Conservation (phyloP, 1,140 invertebrate species). For the Cyclargus thomasi region DNA sequence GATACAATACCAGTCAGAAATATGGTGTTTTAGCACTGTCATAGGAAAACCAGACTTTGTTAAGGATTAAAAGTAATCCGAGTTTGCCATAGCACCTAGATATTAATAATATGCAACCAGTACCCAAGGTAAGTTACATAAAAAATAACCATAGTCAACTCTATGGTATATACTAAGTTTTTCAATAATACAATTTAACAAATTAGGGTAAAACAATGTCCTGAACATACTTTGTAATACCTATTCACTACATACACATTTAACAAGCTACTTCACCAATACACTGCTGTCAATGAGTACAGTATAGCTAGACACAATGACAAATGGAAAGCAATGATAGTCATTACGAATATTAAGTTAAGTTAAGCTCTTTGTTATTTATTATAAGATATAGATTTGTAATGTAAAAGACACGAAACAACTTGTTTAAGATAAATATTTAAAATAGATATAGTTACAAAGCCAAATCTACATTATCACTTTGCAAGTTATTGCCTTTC, state of each 20-base stretch:
- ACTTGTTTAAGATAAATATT: neutral
- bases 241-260: conserved; percentile 28
- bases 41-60: too few species aligned
- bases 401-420: neutral
- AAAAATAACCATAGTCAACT: too few species aligned
- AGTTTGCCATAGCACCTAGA: too few species aligned
- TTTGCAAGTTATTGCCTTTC: neutral
- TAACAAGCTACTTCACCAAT: conserved; percentile 23
- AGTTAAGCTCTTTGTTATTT: neutral
- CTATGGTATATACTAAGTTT: too few species aligned
- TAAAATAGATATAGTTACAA: neutral
- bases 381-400: neutral
- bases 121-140: too few species aligned
- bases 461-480: conserved; percentile 3
- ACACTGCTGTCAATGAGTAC: conserved; percentile 14
- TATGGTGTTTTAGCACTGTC: too few species aligned
- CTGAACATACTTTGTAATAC: conserved; percentile 17
- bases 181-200: too few species aligned
- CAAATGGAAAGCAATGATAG: conserved; percentile 7
- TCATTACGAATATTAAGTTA: neutral
- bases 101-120: too few species aligned
- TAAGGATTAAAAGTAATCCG: too few species aligned
- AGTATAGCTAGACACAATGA: conserved; percentile 10
- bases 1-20: conserved; percentile 20
- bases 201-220: conserved; percentile 31